Evolutionary conservation across 2,888 invertebrate species (phyloP), one percentile per base, ranked within the genome.

Genomic region (Archaeoteleia sp.): DNA sequence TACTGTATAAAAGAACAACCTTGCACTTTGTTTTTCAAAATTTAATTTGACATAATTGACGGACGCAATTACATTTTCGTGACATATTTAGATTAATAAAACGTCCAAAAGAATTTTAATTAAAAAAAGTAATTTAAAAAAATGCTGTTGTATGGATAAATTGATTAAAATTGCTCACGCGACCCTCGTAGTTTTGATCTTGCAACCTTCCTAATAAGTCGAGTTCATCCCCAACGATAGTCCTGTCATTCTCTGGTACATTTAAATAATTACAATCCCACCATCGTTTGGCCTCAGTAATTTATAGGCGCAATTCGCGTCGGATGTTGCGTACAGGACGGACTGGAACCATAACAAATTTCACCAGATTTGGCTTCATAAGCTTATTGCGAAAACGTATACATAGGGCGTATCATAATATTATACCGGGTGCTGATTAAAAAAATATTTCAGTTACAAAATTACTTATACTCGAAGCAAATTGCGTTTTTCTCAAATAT

Each of bases 251-350:
- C 66, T 66, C 66, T 32, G 66, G 73, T 79, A 73, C 79, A 83
- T 83, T 83, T 83, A 84, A 84, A 84, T 84, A 84, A 84, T 84
- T 83, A 82, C 82, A 80, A 82, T 80, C 78, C 83, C 74, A 76
- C 74, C 74, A 76, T 76, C 81, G 79, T 77, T 82, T 79, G 77
- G 76, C 74, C 76, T 70, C 74, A 78, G 80, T 83, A 83, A 84
- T 84, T 84, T 84, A 84, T 84, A 83, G 83, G 70, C 76, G 67
- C 80, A 76, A 83, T 83, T 83, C 78, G 82, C 73, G 70, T 51
- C 78, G 78, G 79, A 72, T 73, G 68, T 61, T 62, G 67, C 72
- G 53, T 68, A 71, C 63, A 66, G 61, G 68, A 46, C 72, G 72
- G 71, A 70, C 60, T 71, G 61, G 51, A 51, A 61, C 78, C 82